Evolutionary conservation across 2,888 invertebrate genomes (phyloP).

Genomic region (Tillus elongatus): DNA sequence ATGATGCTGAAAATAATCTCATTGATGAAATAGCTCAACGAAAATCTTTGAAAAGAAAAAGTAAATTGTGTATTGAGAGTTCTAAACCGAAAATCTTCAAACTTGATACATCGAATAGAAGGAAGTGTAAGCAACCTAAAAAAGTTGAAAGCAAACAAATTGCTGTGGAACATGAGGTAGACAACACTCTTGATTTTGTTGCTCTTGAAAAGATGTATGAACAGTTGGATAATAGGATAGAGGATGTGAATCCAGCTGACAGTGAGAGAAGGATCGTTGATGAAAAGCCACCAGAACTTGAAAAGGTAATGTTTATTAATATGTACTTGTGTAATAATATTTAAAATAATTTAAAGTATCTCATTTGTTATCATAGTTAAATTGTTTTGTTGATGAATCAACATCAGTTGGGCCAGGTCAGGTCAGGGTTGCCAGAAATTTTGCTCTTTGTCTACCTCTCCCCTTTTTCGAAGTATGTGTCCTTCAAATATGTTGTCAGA

Average conservation of each 20-base stretch:
- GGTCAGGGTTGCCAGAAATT: no score
- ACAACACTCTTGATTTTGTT: not conserved
- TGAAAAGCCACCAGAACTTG: not conserved
- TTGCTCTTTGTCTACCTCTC: no score
- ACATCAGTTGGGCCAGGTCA: no score
- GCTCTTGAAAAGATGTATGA: not conserved
- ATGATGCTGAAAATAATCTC: conserved; percentile 32
- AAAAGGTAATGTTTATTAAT: not conserved
- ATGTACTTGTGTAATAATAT: no score
- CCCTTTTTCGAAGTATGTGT: no score
- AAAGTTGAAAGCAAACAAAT: conserved; percentile 28
- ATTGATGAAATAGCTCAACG: conserved; percentile 36
- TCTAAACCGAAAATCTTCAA: conserved; percentile 29
- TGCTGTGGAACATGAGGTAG: not conserved
- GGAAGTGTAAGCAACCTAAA: conserved; percentile 40
- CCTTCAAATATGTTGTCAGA: no score
- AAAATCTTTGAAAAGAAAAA: conserved; percentile 33
- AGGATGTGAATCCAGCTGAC: not conserved
- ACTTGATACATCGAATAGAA: conserved; percentile 30
- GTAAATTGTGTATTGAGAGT: conserved; percentile 17
- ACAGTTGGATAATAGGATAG: not conserved
- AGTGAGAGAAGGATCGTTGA: not conserved
- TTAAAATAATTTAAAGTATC: no score
- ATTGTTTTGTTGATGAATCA: no score
- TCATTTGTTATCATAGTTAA: no score